Conservation (phyloP, 2,797 vertebrate genomes). For the Catamblyrhynchus diadema region DNA sequence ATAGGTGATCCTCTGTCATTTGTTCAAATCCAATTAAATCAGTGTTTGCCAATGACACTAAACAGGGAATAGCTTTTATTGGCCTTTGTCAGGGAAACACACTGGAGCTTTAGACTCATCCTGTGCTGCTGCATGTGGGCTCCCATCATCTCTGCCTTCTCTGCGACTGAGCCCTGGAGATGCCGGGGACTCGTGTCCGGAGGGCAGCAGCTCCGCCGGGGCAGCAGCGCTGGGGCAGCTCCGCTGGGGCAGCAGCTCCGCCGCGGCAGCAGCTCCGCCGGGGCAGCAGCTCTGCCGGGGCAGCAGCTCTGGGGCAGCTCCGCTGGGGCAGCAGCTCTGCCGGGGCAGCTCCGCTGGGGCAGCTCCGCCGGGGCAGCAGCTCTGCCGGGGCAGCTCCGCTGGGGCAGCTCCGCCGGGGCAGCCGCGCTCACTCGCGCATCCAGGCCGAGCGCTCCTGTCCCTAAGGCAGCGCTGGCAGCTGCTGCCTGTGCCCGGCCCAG, state of each 20-base stretch:
- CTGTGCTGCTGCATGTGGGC: neutral
- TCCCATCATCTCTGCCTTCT: neutral
- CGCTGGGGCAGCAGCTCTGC: too few species aligned
- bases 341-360: too few species aligned
- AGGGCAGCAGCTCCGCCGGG: neutral
- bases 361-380: too few species aligned
- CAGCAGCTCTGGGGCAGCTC: too few species aligned
- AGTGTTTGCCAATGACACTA: neutral
- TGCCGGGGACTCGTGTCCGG: neutral
- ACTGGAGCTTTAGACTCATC: neutral
- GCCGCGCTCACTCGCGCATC: too few species aligned
- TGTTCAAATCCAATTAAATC: neutral
- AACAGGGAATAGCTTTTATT: neutral
- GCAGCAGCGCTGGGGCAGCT: too few species aligned
- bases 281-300: too few species aligned
- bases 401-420: too few species aligned
- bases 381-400: too few species aligned
- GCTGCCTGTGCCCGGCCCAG: too few species aligned
- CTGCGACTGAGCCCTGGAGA: neutral
- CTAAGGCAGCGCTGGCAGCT: neutral
- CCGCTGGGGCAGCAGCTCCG: too few species aligned
- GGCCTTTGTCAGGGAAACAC: neutral
- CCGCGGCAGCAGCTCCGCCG: too few species aligned
- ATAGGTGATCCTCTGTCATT: neutral
- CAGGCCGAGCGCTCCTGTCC: neutral